phyloP scores from a whole-genome alignment of 1,140 invertebrate species.

The Caenorhabditis brenneri region DNA sequence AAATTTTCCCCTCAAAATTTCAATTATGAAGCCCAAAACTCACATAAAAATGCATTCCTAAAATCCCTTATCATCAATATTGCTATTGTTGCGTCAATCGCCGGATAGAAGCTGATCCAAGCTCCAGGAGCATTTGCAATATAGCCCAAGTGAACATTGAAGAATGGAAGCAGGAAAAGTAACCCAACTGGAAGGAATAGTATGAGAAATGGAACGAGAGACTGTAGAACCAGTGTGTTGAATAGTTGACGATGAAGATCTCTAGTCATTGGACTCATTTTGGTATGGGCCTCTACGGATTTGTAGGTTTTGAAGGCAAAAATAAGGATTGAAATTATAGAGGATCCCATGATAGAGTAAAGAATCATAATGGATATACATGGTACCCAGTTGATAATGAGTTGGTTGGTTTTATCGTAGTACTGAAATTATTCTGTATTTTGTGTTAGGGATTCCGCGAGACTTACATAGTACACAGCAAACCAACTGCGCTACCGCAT shows the following conservation, averaged over 20 bases:
- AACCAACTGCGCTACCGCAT: neutral
- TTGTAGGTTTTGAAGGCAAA: neutral
- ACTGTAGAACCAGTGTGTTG: neutral
- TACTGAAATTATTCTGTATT: neutral
- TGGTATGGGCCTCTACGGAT: neutral
- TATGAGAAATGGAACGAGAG: neutral
- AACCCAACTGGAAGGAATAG: neutral
- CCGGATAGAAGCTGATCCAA: conserved; percentile 9
- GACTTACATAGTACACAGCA: neutral
- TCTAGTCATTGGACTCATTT: neutral
- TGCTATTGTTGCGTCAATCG: neutral
- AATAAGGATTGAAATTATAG: neutral
- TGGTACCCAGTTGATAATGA: neutral
- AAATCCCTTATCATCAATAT: neutral
- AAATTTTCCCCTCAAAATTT: neutral
- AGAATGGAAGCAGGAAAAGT: neutral
- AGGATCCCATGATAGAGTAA: neutral
- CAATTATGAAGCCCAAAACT: too few species aligned
- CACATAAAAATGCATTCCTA: neutral
- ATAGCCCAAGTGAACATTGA: neutral
- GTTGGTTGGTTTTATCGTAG: neutral
- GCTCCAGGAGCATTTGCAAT: neutral
- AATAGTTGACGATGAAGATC: neutral
- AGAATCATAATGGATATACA: neutral
- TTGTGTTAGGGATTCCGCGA: too few species aligned